These are phyloP conservation scores for Hippocampus kuda DNA, from an alignment of 2,797 vertebrate genomes.

Conservation along the genomic window DNA sequence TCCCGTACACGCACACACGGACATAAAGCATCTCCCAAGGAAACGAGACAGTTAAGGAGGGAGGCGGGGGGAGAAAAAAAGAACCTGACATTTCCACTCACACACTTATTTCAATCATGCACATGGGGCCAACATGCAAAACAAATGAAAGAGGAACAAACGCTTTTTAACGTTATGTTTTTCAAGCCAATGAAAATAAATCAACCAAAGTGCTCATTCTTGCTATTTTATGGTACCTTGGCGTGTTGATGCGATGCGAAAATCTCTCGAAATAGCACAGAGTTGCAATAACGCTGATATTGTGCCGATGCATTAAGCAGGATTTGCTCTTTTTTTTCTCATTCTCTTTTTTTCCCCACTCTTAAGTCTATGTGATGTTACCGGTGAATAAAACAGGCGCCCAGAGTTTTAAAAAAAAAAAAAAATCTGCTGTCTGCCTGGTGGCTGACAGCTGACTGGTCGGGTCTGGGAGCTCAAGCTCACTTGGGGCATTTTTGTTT, in stretches of 20 bases:
- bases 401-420: background rate
- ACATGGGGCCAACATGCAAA: constrained; percentile 21
- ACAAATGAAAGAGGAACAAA: background rate
- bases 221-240: background rate
- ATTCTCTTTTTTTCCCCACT: too few species aligned
- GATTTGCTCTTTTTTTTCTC: background rate
- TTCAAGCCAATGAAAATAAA: background rate
- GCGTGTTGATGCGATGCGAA: background rate
- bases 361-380: background rate
- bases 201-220: background rate
- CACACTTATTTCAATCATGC: constrained; percentile 50
- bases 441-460: background rate
- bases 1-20: constrained; percentile 24
- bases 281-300: background rate
- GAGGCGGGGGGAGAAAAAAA: background rate
- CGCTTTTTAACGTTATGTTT: background rate
- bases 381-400: background rate
- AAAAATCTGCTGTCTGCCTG: background rate
- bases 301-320: background rate
- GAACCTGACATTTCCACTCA: constrained; percentile 17
- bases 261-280: background rate
- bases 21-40: constrained; percentile 6
- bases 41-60: background rate
- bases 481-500: constrained; percentile 9
- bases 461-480: background rate